A percentile compares a stretch with the other conserved stretches of the same genome.
phyloP scores from a whole-genome alignment of 2,888 invertebrate species.

The Tyria jacobaeae region DNA sequence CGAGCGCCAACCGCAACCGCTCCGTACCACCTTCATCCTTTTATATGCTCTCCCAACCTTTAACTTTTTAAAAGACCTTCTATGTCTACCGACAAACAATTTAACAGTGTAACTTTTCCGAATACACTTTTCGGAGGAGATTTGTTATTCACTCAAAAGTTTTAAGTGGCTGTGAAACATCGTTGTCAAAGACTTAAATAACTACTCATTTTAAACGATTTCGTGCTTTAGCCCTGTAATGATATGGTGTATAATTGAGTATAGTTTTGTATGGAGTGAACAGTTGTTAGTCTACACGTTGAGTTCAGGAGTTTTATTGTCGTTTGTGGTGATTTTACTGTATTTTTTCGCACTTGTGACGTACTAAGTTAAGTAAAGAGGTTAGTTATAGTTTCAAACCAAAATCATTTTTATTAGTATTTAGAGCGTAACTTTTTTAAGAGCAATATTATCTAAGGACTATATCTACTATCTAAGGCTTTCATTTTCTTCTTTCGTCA shows the following conservation, averaged over 20 bases:
- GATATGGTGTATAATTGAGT: conserved; percentile 63
- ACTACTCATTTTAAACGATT: conserved; percentile 55
- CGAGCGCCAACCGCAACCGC: conserved; percentile 2
- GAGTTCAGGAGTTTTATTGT: conserved; percentile 67
- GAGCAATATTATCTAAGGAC: no score
- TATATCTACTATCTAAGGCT: no score
- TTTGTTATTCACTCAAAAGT: conserved; percentile 85
- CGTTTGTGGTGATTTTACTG: conserved; percentile 70
- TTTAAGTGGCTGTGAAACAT: conserved; percentile 85
- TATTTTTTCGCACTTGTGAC: conserved; percentile 58
- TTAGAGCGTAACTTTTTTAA: no score
- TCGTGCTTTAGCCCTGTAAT: conserved; percentile 50
- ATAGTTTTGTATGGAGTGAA: conserved; percentile 54
- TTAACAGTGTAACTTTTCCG: conserved; percentile 80
- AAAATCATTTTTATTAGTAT: no score
- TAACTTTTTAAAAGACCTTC: conserved; percentile 76
- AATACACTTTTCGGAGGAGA: conserved; percentile 82
- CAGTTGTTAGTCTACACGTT: conserved; percentile 71
- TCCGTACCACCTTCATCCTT: conserved; percentile 59
- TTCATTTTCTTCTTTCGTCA: no score
- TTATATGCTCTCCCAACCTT: conserved; percentile 71
- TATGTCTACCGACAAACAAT: conserved; percentile 79
- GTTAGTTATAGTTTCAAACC: neutral
- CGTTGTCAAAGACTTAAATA: conserved; percentile 81
- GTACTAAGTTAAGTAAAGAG: conserved; percentile 31